Conservation (phyloP, 2,113 vertebrate species). For the Columba janthina region DNA sequence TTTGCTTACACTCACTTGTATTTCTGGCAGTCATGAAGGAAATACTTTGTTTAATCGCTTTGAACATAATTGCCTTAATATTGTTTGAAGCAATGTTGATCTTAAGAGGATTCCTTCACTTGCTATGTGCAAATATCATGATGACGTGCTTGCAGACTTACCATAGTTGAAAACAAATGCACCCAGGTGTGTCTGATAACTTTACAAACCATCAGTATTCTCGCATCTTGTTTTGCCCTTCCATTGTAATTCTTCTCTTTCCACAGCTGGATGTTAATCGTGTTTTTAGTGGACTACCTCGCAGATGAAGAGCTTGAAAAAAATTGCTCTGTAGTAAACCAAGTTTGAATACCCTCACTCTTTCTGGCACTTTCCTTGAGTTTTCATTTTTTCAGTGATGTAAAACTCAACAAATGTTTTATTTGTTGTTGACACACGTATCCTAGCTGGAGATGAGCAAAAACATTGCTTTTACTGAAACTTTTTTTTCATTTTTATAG, state of each 20-base stretch:
- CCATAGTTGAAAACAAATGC: neutral
- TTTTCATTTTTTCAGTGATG: neutral
- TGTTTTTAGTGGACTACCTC: neutral
- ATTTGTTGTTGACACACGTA: accelerated
- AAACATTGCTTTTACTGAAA: neutral
- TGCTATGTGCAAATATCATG: neutral
- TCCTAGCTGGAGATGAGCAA: neutral
- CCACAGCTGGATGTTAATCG: neutral
- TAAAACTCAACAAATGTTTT: neutral
- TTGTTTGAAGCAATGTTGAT: neutral
- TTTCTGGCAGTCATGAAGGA: neutral
- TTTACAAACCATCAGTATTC: neutral
- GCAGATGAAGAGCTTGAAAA: neutral
- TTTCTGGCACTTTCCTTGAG: neutral
- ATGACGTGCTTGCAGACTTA: neutral
- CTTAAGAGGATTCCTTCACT: neutral
- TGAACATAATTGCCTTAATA: neutral
- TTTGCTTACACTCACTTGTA: neutral
- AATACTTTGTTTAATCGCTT: neutral
- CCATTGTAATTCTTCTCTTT: neutral
- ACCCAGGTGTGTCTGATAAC: neutral
- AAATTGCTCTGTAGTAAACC: neutral
- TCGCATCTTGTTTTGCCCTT: neutral
- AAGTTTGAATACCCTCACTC: neutral
- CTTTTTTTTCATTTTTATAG: neutral